These are phyloP conservation scores for Triplophysa bombifrons DNA, from an alignment of 2,797 vertebrate species.

Conservation along the genomic window DNA sequence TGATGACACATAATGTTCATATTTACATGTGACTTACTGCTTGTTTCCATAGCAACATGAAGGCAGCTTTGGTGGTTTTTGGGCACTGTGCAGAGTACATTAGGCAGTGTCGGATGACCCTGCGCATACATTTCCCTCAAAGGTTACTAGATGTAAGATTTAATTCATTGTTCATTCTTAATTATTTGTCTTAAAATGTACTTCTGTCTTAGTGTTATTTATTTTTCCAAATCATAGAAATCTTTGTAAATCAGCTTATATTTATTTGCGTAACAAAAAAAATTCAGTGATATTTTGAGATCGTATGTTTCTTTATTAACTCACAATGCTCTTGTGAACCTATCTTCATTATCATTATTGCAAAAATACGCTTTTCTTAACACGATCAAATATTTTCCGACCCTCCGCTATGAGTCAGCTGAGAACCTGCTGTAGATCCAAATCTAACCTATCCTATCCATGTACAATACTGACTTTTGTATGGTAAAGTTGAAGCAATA, in stretches of 20 bases:
- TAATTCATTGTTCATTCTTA: constrained; percentile 19
- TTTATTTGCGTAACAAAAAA: constrained; percentile 64
- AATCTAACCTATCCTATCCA: constrained; percentile 38
- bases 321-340: constrained; percentile 55
- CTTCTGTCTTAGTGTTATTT: constrained; percentile 38
- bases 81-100: constrained; percentile 29
- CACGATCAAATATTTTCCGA: constrained; percentile 35
- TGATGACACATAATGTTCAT: constrained; percentile 8
- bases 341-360: constrained; percentile 57
- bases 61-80: constrained; percentile 38
- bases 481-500: constrained; percentile 76
- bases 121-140: constrained; percentile 31
- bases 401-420: constrained; percentile 9
- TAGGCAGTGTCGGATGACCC: constrained; percentile 31
- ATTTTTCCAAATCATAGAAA: constrained; percentile 48
- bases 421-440: constrained; percentile 43
- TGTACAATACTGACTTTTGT: constrained; percentile 69
- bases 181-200: constrained; percentile 22
- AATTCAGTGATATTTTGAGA: constrained; percentile 14
- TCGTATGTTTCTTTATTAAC: constrained; percentile 46
- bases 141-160: constrained; percentile 31
- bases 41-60: constrained; percentile 41
- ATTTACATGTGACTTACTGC: constrained; percentile 45
- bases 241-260: constrained; percentile 34
- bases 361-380: constrained; percentile 39